phyloP scores from a whole-genome alignment of 30 jellyfish, hydroid and myxozoan genomes.

The Cassiopea andromeda region DNA sequence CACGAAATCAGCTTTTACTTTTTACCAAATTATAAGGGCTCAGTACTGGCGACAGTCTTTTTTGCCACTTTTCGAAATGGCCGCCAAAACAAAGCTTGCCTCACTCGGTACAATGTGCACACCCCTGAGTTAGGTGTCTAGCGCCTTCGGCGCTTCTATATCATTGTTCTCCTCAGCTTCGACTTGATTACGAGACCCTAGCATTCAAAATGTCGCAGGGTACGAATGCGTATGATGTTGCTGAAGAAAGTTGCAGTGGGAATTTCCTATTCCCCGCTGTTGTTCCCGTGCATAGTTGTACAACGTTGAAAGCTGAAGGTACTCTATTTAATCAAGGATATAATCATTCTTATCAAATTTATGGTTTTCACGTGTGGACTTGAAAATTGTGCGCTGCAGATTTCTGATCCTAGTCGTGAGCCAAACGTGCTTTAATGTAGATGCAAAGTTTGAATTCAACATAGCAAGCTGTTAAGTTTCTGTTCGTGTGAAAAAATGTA shows the following conservation, averaged over 20 bases:
- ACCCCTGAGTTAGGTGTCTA: no score
- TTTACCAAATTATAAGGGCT: no score
- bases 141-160: no score
- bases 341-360: neutral
- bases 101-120: no score
- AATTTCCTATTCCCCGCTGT: conserved; percentile 7
- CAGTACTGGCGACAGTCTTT: no score
- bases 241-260: neutral
- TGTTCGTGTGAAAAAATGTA: no score
- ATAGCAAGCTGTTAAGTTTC: no score
- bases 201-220: conserved; percentile 1
- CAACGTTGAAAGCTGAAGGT: neutral
- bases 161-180: neutral
- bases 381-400: neutral
- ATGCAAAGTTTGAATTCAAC: neutral
- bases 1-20: no score
- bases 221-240: neutral
- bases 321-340: neutral
- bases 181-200: neutral
- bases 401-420: neutral
- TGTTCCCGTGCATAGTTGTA: neutral
- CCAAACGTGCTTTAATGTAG: neutral
- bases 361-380: neutral
- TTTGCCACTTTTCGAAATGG: no score
- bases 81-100: no score